Evolutionary conservation across 2,113 vertebrate genomes (phyloP).

Genomic region (Eurypyga helias): DNA sequence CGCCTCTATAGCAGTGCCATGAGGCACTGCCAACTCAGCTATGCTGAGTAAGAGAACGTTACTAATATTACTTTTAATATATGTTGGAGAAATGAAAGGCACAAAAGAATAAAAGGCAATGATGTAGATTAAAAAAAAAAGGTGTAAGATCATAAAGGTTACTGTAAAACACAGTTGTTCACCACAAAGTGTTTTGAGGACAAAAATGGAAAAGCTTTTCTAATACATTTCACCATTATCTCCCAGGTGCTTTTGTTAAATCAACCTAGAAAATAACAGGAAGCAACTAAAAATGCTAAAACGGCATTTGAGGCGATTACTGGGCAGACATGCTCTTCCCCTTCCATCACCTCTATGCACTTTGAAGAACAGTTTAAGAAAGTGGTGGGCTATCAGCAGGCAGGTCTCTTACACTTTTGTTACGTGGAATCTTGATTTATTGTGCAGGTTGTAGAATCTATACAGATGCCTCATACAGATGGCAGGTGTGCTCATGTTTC

Average conservation of each 20-base stretch:
- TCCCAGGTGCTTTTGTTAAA: not conserved
- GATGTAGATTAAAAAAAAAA: not conserved
- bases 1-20: not conserved
- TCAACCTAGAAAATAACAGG: not conserved
- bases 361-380: not conserved
- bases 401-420: not conserved
- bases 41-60: not conserved
- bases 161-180: not conserved
- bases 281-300: not conserved
- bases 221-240: not conserved
- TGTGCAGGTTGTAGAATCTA: not conserved
- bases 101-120: not conserved
- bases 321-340: not conserved
- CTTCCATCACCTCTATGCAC: not conserved
- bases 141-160: not conserved
- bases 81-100: not conserved
- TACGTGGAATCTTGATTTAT: not conserved
- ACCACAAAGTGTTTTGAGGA: not conserved
- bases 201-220: not conserved
- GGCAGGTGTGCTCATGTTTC: conserved; percentile 15
- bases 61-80: not conserved
- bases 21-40: no score
- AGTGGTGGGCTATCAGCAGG: not conserved
- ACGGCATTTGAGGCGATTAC: not conserved
- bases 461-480: not conserved